Evolutionary conservation across 92 coral and sea anemone genomes (phyloP), one percentile per base, ranked within the genome.

Genomic region (Micromussa lordhowensis): DNA sequence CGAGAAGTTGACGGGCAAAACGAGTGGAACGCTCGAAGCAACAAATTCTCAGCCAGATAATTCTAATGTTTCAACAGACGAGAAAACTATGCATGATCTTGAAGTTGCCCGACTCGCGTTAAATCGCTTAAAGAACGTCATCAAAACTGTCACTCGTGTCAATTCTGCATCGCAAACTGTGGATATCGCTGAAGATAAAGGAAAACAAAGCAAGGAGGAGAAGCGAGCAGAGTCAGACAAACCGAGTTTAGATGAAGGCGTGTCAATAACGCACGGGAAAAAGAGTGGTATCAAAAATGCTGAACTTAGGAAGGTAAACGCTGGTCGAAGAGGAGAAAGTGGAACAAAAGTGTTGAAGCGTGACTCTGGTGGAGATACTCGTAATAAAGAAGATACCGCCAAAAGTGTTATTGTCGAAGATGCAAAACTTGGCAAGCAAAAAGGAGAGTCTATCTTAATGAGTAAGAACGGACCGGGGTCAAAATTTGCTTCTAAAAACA

Each of bases 51-150:
- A 12, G 12, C 58, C 36, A 40, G 76, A 48, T 51, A 86, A 68
- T 38, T 75, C 82, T 30, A 77, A 77, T 32, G 30, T 58, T n/a
- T 85, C 89, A 11, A 15, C 6, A 2, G 83, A 86, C 22, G 83
- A 44, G 77, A 22, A 77, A 86, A 63, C 82, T 48, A 77, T 77
- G 77, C 77, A 48, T 3, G 69, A 86, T 35, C 83, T 86, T 19
- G 83, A 51, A 77, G 83, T 59, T 40, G 83, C 89, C 48, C 89
- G 83, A 3, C 2, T 77, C 31, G 83, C 89, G 64, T 28, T 86
- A 0, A 68, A 44, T 17, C 81, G 88, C 53, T 75, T 84, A 32
- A 54, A 35, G 17, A 38, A 63, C 22, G 35, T 84, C 74, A 57
- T 84, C 13, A 35, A 84, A 55, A 84, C 88, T 38, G 88, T 74